Evolutionary conservation across 2,113 vertebrate genomes (phyloP), one percentile per base, ranked within the genome.

Genomic region (Propithecus coquereli): DNA sequence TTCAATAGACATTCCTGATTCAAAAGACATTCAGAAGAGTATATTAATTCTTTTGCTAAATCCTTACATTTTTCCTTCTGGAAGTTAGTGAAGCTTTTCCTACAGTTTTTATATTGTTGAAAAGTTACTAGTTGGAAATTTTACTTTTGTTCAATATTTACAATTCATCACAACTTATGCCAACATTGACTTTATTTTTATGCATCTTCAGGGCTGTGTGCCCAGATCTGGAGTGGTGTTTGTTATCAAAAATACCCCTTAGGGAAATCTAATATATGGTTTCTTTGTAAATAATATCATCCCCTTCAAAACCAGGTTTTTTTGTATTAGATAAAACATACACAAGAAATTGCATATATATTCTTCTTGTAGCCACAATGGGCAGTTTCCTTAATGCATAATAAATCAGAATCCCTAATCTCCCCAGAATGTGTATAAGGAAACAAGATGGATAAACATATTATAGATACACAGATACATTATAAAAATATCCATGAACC

Each of bases 161-260:
- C 87, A 96, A 70, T n/a, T 98, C 97, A 87, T 90, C 34, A 81
- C 73, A 85, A 95, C 45, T 85, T 87, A 20, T 95, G 97, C 97
- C 97, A 98, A 98, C 86, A 97, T 85, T 96, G 96, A 94, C 77
- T 97, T 97, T 98, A 96, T 96, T 95, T 97, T 98, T 98, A 96
- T 98, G 80, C 40, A 87, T 94, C 96, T 93, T 93, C 80, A 95
- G 74, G 91, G 76, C 97, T 96, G 66, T 93, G 95, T 98, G 98
- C 95, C 96, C 95, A 97, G 97, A 97, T 94, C 96, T 96, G 94
- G 84, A 97, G 47, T 79, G 70, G 57, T 81, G 71, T 73, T 25
- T 96, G 76, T 94, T 96, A 96, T 94, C 16, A 90, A 90, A 95
- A 94, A 87, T 83, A 45, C 4, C 45, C 85, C 82, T 76, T 77